Percentiles rank a stretch among this genome's conserved stretches.
Conservation (phyloP, 2,888 invertebrate genomes). For the Myopa testacea region DNA sequence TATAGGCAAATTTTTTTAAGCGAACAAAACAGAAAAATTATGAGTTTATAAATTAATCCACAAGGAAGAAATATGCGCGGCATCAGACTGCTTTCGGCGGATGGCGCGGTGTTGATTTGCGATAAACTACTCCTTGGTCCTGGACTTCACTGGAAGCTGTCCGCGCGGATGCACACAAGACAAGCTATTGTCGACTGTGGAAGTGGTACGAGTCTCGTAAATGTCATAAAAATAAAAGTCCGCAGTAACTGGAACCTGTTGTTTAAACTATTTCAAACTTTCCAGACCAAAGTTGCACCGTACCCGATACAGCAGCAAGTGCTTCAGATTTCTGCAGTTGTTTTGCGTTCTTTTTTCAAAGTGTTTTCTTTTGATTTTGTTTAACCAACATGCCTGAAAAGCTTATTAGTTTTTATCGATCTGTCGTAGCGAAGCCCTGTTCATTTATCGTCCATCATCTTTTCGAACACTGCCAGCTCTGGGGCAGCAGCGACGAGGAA, state of each 20-base stretch:
- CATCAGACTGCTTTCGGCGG: neutral
- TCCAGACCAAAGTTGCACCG: neutral
- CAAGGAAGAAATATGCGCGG: neutral
- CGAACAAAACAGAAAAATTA: slow-evolving; percentile 24
- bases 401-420: slow-evolving; percentile 37
- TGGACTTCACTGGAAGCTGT: neutral
- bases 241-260: slow-evolving; percentile 20
- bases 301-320: neutral
- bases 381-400: slow-evolving; percentile 10
- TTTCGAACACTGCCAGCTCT: neutral
- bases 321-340: neutral
- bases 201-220: neutral
- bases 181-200: neutral
- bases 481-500: neutral
- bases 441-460: slow-evolving; percentile 22
- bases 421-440: slow-evolving; percentile 15
- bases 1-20: slow-evolving; percentile 22
- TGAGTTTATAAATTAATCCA: slow-evolving; percentile 36
- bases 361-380: slow-evolving; percentile 4
- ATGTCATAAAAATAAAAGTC: slow-evolving; percentile 31
- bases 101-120: slow-evolving; percentile 26
- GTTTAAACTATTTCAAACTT: slow-evolving; percentile 2
- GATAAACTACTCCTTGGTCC: slow-evolving; percentile 12
- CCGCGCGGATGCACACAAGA: too few species aligned
- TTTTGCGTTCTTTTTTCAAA: neutral